A percentile compares a stretch with the other conserved stretches of the same genome.
These are phyloP conservation scores for Phymanthus crucifer DNA, from an alignment of 92 coral and sea anemone species.

Conservation along the genomic window DNA sequence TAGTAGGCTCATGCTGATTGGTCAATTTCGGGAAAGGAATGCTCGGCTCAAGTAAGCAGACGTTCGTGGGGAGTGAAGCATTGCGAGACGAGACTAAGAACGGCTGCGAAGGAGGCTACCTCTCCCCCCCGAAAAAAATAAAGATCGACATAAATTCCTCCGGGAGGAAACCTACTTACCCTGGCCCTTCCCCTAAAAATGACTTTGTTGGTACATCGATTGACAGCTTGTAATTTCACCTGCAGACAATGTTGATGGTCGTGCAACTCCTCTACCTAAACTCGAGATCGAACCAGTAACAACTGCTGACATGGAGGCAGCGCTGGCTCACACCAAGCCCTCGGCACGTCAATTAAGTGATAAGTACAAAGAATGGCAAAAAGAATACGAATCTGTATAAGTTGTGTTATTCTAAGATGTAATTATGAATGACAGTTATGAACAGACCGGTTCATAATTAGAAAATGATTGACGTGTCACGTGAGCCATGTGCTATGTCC, in stretches of 20 bases:
- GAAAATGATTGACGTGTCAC: neutral
- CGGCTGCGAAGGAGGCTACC: too few relatives aligned
- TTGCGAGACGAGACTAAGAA: too few relatives aligned
- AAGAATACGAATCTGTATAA: conserved; percentile 87
- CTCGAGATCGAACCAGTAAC: conserved; percentile 88
- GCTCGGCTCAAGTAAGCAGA: too few relatives aligned
- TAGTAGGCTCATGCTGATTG: too few relatives aligned
- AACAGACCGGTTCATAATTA: too few relatives aligned
- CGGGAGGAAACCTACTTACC: too few relatives aligned
- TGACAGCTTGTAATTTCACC: neutral
- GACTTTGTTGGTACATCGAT: too few relatives aligned
- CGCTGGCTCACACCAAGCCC: conserved; percentile 92
- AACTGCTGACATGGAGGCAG: conserved; percentile 92
- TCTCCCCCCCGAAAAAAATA: neutral
- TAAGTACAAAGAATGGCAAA: conserved; percentile 95
- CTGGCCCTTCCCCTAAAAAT: too few relatives aligned
- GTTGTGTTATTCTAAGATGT: neutral
- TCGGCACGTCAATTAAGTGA: conserved; percentile 92
- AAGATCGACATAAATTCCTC: too few relatives aligned
- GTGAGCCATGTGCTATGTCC: neutral
- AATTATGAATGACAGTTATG: too few relatives aligned
- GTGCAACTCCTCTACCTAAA: conserved; percentile 82
- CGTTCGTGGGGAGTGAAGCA: too few relatives aligned
- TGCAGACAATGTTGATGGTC: conserved; percentile 64
- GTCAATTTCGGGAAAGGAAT: too few relatives aligned